Base-by-base conservation (phyloP, 2,797 vertebrate species). In the Tragopan temminckii region DNA sequence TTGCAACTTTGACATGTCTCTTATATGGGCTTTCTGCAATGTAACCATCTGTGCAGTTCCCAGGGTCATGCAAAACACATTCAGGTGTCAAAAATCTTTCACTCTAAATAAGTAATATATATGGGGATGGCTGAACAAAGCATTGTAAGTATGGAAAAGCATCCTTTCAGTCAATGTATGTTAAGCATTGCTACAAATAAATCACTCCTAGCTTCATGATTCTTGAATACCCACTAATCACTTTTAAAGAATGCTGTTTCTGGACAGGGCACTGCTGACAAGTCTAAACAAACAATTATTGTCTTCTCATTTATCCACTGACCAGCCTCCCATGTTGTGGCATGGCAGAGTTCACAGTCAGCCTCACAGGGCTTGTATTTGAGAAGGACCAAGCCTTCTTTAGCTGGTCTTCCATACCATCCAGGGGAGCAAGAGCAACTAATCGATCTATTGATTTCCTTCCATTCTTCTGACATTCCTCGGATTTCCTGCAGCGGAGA, bases 391-490 rank as follows among this genome's bases (percentile, higher is more conserved):
- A 64, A 78, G 33, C 50, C 40, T 85, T 35, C 35, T 52, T 79
- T 90, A 88, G 55, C 67, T 69, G 87, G 62, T 31, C 52, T 68
- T 70, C 69, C 27, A 23, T 69, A 61, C 90, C 77, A 31, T 89
- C 72, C 67, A 61, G 76, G 40, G 78, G 48, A 83, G 40, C 63
- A 93, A 83, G 74, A 78, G 53, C 33, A 89, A 64, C 48, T 11
- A 89, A 93, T 68, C 46, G 82, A 95, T 45, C 48, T 55, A 84
- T 29, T 67, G 52, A 48, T 78, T 93, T 81, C 6, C 81, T 84
- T 84, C 57, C 63, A 71, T 68, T 48, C 74, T 89, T 59, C 79
- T 84, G 80, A 85, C 70, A 79, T 88, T 81, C 81, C 81, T 69
- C 52, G 80, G 55, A 81, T 86, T 89, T 91, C 83, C 75, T 80